Evolutionary conservation across 2,888 invertebrate species (phyloP), one percentile per base, ranked within the genome.

Genomic region (Parnassius smintheus): DNA sequence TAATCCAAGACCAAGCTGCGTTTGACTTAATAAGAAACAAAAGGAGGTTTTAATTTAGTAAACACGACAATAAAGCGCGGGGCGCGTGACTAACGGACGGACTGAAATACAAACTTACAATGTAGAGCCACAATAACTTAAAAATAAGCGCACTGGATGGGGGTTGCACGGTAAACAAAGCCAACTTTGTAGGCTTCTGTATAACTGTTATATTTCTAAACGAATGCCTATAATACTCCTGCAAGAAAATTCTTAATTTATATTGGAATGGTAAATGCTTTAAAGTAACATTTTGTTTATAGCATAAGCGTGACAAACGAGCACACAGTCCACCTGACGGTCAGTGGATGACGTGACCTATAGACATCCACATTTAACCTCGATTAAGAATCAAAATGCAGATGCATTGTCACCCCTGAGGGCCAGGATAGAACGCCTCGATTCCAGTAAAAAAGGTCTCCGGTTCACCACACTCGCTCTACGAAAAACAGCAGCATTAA

Each of bases 1-100:
- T 18, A 59, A 45, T 45, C 8, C 35, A 62, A 62, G 22, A 61
- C 58, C 49, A 53, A 52, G 7, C 49, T 54, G 55, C 59, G 65
- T 62, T 62, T 59, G 67, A 67, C 62, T 64, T 66, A 66, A 66
- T 68, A 67, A 59, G 57, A 59, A 67, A 67, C 66, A 66, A 57
- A 64, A 65, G 52, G 48, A 52, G 49, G 65, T 68, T 70, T 35
- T 73, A 72, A 73, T 76, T 75, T 75, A 72, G 68, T 70, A 73
- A 75, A 74, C 69, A 74, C 65, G 70, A 66, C 72, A 73, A 72
- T 75, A 75, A 77, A 74, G 66, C 57, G 58, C 63, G 62, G 63
- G 46, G 75, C 68, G 74, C 80, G 80, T 80, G 80, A 78, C 77
- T 77, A 76, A 75, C 71, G 62, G 66, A 46, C 61, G 65, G 66